Conservation (phyloP, 2,113 vertebrate genomes). For the Stegastes partitus region DNA sequence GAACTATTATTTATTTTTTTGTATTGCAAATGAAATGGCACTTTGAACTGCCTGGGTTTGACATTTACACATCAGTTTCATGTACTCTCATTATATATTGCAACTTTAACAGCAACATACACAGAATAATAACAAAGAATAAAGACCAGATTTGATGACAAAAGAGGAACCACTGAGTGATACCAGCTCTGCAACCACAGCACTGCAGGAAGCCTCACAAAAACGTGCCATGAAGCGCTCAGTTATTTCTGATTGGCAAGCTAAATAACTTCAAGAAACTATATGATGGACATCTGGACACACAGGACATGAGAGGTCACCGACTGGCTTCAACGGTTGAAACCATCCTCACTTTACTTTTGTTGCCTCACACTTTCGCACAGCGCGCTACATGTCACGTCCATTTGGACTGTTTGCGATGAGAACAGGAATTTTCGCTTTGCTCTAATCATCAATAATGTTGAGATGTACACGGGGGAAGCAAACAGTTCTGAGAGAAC, state of each 20-base stretch:
- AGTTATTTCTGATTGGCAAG: constrained; percentile 1
- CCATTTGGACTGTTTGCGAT: no score
- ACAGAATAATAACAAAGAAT: not conserved
- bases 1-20: no score
- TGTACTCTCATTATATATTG: not conserved
- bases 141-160: constrained; percentile 28
- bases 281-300: not conserved
- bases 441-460: no score
- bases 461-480: not conserved
- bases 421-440: no score
- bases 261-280: not conserved
- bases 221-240: not conserved
- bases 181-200: constrained; percentile 32
- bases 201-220: not conserved
- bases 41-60: not conserved
- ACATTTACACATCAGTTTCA: not conserved
- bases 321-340: not conserved
- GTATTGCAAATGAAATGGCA: no score
- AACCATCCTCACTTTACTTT: no score
- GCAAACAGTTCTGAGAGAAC: not conserved
- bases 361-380: no score
- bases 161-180: constrained; percentile 54
- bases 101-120: not conserved
- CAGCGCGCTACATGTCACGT: no score
- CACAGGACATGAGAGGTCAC: not conserved